Evolutionary conservation across 2,113 vertebrate species (phyloP), one percentile per base, ranked within the genome.

Genomic region (Eidolon helvum): DNA sequence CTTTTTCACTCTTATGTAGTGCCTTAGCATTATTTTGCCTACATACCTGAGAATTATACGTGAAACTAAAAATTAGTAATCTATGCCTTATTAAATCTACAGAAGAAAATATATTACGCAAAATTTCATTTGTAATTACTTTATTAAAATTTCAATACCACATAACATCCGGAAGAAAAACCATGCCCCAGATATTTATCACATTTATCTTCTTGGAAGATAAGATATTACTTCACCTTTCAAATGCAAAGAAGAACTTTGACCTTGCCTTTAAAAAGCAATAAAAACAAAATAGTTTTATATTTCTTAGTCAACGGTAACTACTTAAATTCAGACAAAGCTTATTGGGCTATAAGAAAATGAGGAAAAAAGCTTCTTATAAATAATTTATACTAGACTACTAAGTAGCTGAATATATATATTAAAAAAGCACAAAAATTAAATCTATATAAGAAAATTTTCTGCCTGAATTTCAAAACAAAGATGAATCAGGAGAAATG

Each of bases 311-410:
- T 53, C 92, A 75, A 35, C 91, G 79, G 66, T 74, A 45, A 90
- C 87, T 88, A 88, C 97, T 97, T 78, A 95, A 96, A 97, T 97
- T 98, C 96, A 98, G 87, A 90, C 91, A 83, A 19, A 91, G 84
- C 94, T 97, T 98, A 96, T 95, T 97, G 7, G 43, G 22, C 68
- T 2, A 7, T 43, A 95, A 97, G 90, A 91, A 97, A 98, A 83
- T 91, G 45, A 57, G 45, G 38, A 90, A 91, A 96, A 45, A 79
- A 93, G 8, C 85, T 68, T 96, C 43, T 86, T 63, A 98, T 97
- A 98, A 98, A 98, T 98, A 97, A 98, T 98, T 97, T 92, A 97
- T 95, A 28, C 74, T 69, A 95, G 48, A 50, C 89, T 97, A 78
- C 77, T 82, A 83, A 72, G 59, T 71, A 87, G n/a, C 14, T 82